A percentile compares a stretch with the other conserved stretches of the same genome.
phyloP scores from a whole-genome alignment of 2,888 invertebrate species.

The Argyresthia goedartella region DNA sequence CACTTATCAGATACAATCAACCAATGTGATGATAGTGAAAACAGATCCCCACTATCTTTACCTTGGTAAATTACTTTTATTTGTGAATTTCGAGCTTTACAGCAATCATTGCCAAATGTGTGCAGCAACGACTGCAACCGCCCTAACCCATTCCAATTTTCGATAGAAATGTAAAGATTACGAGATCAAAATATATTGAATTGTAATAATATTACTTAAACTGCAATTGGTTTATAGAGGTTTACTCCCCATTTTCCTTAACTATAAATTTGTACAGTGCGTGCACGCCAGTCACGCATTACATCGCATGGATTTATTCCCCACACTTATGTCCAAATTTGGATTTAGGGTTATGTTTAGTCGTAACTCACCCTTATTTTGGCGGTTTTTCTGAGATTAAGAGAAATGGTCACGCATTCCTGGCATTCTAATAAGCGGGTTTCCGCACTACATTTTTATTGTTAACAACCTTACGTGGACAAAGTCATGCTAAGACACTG shows the following conservation, averaged over 20 bases:
- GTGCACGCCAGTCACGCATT: conserved; percentile 62
- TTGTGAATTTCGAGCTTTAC: no score
- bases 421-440: no score
- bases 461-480: no score
- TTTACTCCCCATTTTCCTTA: conserved; percentile 36
- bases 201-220: conserved; percentile 17
- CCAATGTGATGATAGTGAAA: no score
- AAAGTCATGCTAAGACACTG: no score
- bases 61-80: no score
- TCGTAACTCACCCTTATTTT: conserved; percentile 39
- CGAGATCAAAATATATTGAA: conserved; percentile 14
- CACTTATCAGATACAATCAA: no score
- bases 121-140: no score
- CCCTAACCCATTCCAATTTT: background rate
- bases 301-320: conserved; percentile 64
- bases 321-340: conserved; percentile 66
- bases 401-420: conserved; percentile 19
- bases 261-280: conserved; percentile 60
- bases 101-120: no score
- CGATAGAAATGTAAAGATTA: background rate
- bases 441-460: no score
- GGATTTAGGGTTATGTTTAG: conserved; percentile 63
- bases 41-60: no score
- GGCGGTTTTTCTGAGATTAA: conserved; percentile 29
- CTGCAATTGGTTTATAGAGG: background rate